These are phyloP conservation scores for Spodoptera frugiperda DNA, from an alignment of 1,140 invertebrate genomes.

Conservation along the genomic window DNA sequence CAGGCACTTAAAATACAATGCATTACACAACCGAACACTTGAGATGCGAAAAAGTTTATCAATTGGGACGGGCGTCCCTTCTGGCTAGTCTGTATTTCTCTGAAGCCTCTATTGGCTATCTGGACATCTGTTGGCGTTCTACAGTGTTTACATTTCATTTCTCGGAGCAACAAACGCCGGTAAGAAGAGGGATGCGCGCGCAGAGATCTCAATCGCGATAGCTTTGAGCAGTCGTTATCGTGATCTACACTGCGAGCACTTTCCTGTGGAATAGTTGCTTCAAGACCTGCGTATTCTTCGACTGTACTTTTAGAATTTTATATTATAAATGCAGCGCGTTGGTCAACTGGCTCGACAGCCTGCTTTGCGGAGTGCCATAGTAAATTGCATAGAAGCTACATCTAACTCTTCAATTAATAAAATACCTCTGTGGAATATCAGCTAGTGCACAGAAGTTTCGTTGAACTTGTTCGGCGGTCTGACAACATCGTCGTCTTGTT, in stretches of 20 bases:
- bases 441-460: neutral
- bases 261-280: slow-evolving; percentile 56
- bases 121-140: slow-evolving; percentile 81
- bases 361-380: neutral
- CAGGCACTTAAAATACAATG: no score
- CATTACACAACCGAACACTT: neutral
- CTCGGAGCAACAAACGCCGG: slow-evolving; percentile 76
- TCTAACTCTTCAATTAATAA: no score
- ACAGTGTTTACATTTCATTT: slow-evolving; percentile 83
- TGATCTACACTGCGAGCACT: slow-evolving; percentile 62
- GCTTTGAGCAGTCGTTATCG: slow-evolving; percentile 75
- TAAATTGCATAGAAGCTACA: neutral
- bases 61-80: slow-evolving; percentile 35
- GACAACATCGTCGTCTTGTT: slow-evolving; percentile 8
- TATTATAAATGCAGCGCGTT: slow-evolving; percentile 2
- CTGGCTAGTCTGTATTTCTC: slow-evolving; percentile 53
- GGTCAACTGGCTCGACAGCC: neutral
- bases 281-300: slow-evolving; percentile 49
- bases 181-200: slow-evolving; percentile 69
- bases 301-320: slow-evolving; percentile 48
- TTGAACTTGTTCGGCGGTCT: neutral
- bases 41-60: neutral
- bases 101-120: slow-evolving; percentile 78
- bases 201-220: slow-evolving; percentile 78
- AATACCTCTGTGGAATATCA: neutral